phyloP scores from a whole-genome alignment of 2,888 invertebrate genomes.

The Tetranychus piercei region DNA sequence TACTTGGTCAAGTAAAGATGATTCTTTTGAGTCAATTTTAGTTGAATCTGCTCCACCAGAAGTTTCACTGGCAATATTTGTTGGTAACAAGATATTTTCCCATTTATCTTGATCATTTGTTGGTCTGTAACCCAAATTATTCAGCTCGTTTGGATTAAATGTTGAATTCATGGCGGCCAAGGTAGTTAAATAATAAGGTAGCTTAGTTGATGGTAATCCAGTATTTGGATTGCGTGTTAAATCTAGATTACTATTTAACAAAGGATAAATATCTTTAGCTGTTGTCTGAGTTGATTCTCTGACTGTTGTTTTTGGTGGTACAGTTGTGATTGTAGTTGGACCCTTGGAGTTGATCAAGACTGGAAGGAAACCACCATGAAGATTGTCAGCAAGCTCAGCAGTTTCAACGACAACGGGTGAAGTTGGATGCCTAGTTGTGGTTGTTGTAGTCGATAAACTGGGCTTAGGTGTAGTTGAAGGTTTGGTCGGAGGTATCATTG shows the following conservation, averaged over 20 bases:
- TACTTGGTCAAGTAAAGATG: background rate
- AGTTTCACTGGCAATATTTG: background rate
- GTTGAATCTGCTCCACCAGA: background rate
- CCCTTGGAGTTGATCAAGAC: conserved; percentile 9
- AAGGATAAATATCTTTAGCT: background rate
- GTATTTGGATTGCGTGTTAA: background rate
- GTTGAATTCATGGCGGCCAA: background rate
- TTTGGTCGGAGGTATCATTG: background rate
- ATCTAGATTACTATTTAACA: background rate
- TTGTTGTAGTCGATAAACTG: background rate
- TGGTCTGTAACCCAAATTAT: conserved; percentile 1
- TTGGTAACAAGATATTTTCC: background rate
- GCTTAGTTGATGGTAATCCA: background rate
- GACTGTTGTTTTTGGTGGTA: background rate
- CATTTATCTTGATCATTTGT: conserved; percentile 9
- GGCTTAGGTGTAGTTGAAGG: background rate
- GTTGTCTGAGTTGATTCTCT: background rate
- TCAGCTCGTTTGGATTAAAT: background rate
- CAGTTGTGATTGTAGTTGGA: background rate
- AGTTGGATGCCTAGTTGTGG: background rate
- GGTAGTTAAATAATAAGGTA: background rate
- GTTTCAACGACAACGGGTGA: background rate
- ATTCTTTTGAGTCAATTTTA: background rate
- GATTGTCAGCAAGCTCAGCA: background rate
- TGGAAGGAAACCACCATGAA: conserved; percentile 10